Evolutionary conservation across 1,140 invertebrate genomes (phyloP).

Genomic region (Pomacea maculata): DNA sequence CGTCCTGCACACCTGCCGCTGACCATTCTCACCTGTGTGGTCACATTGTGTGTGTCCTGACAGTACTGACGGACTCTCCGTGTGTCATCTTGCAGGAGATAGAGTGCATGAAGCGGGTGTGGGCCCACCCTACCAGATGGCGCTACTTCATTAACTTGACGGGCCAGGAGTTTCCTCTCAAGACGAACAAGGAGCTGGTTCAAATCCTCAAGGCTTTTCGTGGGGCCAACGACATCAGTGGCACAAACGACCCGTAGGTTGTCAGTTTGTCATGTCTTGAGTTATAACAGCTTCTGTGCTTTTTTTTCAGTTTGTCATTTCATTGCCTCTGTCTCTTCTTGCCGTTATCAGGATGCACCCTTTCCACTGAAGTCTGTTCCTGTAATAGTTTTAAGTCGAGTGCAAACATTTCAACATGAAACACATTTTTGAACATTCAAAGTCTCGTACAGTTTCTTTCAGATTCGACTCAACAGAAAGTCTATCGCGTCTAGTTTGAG

Average conservation of each 20-base stretch:
- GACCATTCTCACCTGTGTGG: no score
- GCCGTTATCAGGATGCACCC: not conserved
- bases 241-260: constrained; percentile 20
- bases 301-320: not conserved
- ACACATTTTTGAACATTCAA: no score
- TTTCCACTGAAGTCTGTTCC: not conserved
- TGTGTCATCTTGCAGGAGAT: constrained; percentile 20
- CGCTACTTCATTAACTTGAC: constrained; percentile 52
- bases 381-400: not conserved
- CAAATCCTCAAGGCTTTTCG: constrained; percentile 42
- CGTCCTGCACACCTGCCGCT: no score
- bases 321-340: not conserved
- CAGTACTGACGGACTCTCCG: no score
- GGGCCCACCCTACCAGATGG: constrained; percentile 31
- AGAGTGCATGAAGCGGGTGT: constrained; percentile 25
- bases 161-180: constrained; percentile 52
- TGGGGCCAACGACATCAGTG: constrained; percentile 47
- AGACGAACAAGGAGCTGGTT: constrained; percentile 53
- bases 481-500: no score
- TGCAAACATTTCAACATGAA: not conserved
- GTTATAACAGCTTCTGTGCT: no score
- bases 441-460: no score
- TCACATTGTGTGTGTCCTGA: no score
- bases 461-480: no score
- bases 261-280: not conserved